Percentiles rank a stretch among this genome's conserved stretches.
Conservation (phyloP, 1,140 invertebrate species). For the Eueides isabella region DNA sequence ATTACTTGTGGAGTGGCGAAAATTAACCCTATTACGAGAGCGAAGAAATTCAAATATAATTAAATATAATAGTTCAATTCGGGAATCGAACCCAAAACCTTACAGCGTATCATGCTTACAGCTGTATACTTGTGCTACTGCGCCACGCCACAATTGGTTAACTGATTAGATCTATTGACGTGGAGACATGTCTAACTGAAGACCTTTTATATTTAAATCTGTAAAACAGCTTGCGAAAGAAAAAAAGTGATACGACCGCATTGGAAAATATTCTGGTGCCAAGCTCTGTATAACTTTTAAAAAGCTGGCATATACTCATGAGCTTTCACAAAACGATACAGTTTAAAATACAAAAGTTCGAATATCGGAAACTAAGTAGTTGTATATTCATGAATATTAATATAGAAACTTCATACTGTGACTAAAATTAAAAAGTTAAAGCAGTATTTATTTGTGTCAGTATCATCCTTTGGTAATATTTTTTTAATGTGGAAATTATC, state of each 20-base stretch:
- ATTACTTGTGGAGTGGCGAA: no score
- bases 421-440: background rate
- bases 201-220: no score
- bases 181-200: no score
- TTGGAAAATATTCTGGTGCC: background rate
- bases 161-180: no score
- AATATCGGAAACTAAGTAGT: conserved; percentile 2
- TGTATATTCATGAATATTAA: conserved; percentile 1
- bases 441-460: background rate
- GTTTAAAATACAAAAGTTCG: background rate
- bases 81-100: no score
- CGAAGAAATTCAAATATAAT: no score
- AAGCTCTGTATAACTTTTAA: background rate
- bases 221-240: background rate
- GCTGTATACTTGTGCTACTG: no score
- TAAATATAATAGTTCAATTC: no score
- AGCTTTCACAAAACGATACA: conserved; percentile 3
- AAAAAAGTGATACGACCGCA: background rate
- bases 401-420: background rate
- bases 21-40: no score
- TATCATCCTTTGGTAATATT: background rate
- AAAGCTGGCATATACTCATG: background rate
- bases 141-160: no score
- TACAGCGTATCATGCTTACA: no score
- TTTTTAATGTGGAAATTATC: no score